Conservation (phyloP, 2,113 vertebrate genomes). For the Steatornis caripensis region DNA sequence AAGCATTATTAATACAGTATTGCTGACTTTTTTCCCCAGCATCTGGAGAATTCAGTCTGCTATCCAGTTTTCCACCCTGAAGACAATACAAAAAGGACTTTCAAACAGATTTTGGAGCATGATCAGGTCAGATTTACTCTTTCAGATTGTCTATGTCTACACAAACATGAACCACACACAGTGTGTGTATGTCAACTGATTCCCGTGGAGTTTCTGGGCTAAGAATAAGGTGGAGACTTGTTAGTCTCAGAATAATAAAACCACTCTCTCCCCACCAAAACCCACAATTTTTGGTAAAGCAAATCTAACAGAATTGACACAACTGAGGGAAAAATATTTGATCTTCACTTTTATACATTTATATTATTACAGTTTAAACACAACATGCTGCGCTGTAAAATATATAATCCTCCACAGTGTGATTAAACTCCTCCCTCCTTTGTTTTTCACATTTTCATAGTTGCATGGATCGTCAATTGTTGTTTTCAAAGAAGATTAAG, state of each 20-base stretch:
- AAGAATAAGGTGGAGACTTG: background rate
- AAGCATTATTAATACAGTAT: background rate
- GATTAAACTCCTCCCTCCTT: background rate
- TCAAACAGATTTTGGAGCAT: background rate
- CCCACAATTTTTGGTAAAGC: background rate
- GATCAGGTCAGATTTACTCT: background rate
- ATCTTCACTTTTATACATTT: background rate
- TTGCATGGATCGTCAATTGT: background rate
- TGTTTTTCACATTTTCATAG: slow-evolving; percentile 9
- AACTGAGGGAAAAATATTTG: rapidly evolving
- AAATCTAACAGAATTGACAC: background rate
- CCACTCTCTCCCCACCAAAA: background rate
- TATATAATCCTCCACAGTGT: background rate
- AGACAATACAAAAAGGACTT: background rate
- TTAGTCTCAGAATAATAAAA: background rate
- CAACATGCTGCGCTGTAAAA: background rate
- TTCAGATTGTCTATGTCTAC: background rate
- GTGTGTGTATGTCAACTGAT: background rate
- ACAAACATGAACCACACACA: background rate
- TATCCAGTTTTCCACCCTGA: background rate
- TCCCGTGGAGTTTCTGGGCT: background rate
- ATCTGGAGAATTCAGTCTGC: background rate
- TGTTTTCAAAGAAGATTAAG: slow-evolving; percentile 46
- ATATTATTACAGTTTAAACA: background rate
- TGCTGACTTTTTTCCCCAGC: background rate